phyloP scores from a whole-genome alignment of 2,113 vertebrate genomes.

The Equus przewalskii region DNA sequence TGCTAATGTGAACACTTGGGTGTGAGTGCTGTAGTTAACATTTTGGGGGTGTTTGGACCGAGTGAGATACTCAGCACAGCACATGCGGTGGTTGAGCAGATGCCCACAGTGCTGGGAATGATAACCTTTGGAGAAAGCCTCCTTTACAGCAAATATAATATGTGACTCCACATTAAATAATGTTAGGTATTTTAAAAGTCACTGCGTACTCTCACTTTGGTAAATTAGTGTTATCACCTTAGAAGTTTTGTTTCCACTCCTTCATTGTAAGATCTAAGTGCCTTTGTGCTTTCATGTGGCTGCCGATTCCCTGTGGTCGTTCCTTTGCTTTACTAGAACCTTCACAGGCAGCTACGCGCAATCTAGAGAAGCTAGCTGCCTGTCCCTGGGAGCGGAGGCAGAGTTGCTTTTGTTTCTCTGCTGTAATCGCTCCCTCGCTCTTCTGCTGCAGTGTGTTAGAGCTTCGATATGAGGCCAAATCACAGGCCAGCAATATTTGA shows the following conservation, averaged over 20 bases:
- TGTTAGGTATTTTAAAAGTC: background rate
- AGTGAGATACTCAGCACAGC: constrained; percentile 63
- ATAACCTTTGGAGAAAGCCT: constrained; percentile 63
- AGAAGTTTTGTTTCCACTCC: background rate
- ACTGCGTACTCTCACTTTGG: background rate
- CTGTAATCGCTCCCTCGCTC: no score
- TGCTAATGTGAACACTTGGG: constrained; percentile 18
- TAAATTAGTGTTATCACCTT: background rate
- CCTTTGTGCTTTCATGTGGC: background rate
- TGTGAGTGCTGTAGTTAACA: constrained; percentile 81
- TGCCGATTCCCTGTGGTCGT: background rate
- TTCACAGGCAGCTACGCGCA: background rate
- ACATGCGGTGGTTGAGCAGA: constrained; percentile 55
- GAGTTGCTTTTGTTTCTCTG: background rate
- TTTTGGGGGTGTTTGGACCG: constrained; percentile 73
- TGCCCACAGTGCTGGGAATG: constrained; percentile 53
- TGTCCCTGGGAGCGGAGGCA: background rate
- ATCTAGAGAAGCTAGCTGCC: background rate
- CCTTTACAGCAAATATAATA: background rate
- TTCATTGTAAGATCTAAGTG: background rate
- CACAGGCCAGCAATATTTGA: constrained; percentile 11
- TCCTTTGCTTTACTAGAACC: background rate
- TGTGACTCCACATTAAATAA: background rate
- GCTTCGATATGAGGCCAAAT: constrained; percentile 26
- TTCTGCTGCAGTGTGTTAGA: no score